Evolutionary conservation across 1,140 invertebrate species (phyloP), one percentile per base, ranked within the genome.

Genomic region (Drosophila pallidifrons): DNA sequence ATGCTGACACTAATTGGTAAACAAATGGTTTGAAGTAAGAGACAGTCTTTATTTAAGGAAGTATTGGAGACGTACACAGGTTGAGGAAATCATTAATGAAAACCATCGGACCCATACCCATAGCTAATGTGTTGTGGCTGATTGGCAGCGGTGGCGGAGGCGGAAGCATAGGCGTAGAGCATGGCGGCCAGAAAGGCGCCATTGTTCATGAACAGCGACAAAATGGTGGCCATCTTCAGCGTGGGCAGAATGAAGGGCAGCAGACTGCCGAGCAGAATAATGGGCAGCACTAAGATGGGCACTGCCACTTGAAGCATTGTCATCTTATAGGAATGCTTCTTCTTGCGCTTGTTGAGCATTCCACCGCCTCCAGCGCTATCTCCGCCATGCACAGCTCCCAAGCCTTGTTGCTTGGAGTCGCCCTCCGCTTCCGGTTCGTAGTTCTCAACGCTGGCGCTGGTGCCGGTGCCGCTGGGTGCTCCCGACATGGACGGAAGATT

Each of bases 211-310:
- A 92, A 65, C 25, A 91, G 79, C 7, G 92, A 82, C 59, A 92
- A 57, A 2, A 92, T 88, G n/a, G 92, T 92, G 54, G 92, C 92
- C 91, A 92, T 91, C 54, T 92, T 92, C 0, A 92, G 73, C 0
- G 90, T 90, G 6, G 92, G 92, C 63, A 92, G 49, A 1, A 92
- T 52, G 30, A 92, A 92, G 2, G 92, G 92, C 43, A 92, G 20
- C 5, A 92, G 58, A 10, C 91, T 86, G 52, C 89, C 92, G 46
- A 92, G 46, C 2, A 92, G 43, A 5, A 92, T 82, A 5, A 88
- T 81, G 2, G 92, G 92, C 68, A 92, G 82, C 11, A 92, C 68
- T 11, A 92, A 38, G 16, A 92, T 92, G 20, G 92, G 92, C 52
- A 92, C 89, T 0, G 91, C 92, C 75, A 92, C 82, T 58, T 92